Percentiles rank a stretch among this genome's conserved stretches.
These are phyloP conservation scores for Columba guinea DNA, from an alignment of 2,797 vertebrate species.

Conservation along the genomic window DNA sequence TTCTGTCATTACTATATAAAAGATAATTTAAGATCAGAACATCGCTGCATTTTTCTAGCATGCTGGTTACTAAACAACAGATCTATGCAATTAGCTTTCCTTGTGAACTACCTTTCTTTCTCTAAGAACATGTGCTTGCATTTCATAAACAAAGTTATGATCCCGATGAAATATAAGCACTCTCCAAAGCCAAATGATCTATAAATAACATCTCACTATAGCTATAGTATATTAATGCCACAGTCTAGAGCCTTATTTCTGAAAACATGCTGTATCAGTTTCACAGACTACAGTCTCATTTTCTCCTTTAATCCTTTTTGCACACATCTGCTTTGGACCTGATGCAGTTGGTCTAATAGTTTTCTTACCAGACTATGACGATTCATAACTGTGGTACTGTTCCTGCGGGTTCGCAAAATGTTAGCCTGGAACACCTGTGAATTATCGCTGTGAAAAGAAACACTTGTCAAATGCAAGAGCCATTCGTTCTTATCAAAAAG, in stretches of 20 bases:
- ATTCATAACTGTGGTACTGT: slow-evolving; percentile 85
- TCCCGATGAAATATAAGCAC: neutral
- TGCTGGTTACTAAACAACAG: neutral
- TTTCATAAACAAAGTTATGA: slow-evolving; percentile 10
- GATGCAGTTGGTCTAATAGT: neutral
- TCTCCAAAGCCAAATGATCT: neutral
- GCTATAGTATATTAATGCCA: neutral
- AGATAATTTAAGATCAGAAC: neutral
- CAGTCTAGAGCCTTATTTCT: neutral
- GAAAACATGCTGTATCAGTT: neutral
- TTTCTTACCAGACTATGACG: slow-evolving; percentile 83
- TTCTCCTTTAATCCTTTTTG: slow-evolving; percentile 9
- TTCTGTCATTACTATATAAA: neutral
- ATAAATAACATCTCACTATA: neutral
- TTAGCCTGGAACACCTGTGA: slow-evolving; percentile 87
- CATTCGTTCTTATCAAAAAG: slow-evolving; percentile 2
- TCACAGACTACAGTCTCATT: neutral
- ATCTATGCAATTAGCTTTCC: neutral
- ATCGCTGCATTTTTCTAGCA: neutral
- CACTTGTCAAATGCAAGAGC: slow-evolving; percentile 28
- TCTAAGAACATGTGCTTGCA: neutral
- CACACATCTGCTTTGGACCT: neutral
- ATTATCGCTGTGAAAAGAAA: slow-evolving; percentile 80
- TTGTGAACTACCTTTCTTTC: neutral
- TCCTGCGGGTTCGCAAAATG: slow-evolving; percentile 83